A percentile compares a stretch with the other conserved stretches of the same genome.
Conservation (phyloP, 1,140 invertebrate genomes). For the Oreohelix idahoensis region DNA sequence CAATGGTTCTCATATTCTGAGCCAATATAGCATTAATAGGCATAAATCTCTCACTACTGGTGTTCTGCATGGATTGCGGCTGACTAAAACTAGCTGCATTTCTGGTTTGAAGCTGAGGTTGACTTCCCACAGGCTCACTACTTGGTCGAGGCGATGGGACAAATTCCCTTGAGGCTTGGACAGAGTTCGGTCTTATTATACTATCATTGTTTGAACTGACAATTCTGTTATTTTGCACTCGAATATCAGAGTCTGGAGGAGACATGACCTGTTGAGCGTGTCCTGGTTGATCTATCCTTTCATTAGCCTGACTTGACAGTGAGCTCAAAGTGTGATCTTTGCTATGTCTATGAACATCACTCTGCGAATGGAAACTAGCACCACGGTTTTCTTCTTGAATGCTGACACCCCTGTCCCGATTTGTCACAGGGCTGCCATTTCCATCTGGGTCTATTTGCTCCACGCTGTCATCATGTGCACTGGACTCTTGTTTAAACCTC, state of each 20-base stretch:
- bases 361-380: background rate
- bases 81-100: background rate
- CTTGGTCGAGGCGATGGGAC: background rate
- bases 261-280: background rate
- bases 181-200: background rate
- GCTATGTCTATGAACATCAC: background rate
- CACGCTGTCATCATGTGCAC: background rate
- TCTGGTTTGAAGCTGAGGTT: background rate
- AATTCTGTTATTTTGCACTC: background rate
- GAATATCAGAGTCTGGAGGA: background rate
- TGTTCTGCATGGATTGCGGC: background rate
- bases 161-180: background rate
- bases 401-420: background rate
- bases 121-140: background rate
- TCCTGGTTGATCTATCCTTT: background rate
- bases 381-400: background rate
- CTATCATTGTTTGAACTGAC: background rate
- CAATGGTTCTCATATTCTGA: background rate
- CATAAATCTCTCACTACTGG: background rate
- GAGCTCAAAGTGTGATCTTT: background rate
- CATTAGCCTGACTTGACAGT: background rate
- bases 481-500: background rate
- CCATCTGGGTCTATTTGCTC: background rate
- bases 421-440: background rate
- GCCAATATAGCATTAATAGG: background rate